These are phyloP conservation scores for Monoplex corrugatus DNA, from an alignment of 2,888 invertebrate species.

Conservation along the genomic window DNA sequence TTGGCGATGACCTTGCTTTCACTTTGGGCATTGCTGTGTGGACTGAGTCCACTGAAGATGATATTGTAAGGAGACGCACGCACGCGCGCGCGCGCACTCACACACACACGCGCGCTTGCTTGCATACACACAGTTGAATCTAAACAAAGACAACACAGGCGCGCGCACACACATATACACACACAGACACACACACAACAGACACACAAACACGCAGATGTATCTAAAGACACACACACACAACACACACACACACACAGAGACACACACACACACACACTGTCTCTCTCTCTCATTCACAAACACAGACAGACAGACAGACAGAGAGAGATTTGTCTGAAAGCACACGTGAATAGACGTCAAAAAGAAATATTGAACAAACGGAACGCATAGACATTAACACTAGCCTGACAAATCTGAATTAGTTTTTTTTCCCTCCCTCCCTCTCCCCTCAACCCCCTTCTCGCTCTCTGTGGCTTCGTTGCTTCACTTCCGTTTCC, in stretches of 20 bases:
- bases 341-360: no score
- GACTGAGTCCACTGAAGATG: no score
- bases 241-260: not conserved
- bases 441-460: not conserved
- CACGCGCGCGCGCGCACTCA: not conserved
- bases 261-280: no score
- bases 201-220: no score
- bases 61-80: no score
- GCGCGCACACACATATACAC: constrained; percentile 17
- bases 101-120: not conserved
- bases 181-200: constrained; percentile 7
- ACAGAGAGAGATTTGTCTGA: not conserved
- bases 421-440: not conserved
- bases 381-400: no score
- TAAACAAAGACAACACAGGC: not conserved
- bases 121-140: no score
- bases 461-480: not conserved
- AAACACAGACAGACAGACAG: not conserved
- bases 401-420: no score
- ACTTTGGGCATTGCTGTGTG: no score
- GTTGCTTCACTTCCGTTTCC: not conserved
- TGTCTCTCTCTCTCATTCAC: no score
- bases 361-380: no score
- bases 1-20: no score
- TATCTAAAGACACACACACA: not conserved